phyloP scores from a whole-genome alignment of 2,113 vertebrate species.

The Panthera uncia region DNA sequence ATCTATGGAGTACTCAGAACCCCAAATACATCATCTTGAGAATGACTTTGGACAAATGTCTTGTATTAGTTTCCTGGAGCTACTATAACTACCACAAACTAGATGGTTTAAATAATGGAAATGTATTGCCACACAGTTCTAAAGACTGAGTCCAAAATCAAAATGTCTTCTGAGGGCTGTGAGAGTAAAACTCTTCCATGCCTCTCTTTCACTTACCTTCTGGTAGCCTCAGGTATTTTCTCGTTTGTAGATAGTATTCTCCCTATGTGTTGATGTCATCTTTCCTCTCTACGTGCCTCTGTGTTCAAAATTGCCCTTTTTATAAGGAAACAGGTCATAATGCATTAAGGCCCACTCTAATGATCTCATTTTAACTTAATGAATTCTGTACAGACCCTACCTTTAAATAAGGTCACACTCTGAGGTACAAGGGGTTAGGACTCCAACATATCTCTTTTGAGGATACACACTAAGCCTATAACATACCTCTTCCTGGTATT shows the following conservation, averaged over 20 bases:
- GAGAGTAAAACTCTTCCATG: background rate
- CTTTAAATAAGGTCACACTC: background rate
- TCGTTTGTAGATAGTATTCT: background rate
- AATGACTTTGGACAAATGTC: background rate
- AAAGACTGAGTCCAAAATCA: background rate
- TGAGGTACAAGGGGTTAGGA: background rate
- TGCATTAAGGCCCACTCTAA: background rate
- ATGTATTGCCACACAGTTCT: background rate
- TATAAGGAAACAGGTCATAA: background rate
- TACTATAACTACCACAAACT: background rate
- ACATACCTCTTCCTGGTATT: background rate
- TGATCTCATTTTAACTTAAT: background rate
- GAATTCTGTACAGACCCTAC: background rate
- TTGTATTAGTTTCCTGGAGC: background rate
- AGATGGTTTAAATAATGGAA: background rate
- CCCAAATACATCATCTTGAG: background rate
- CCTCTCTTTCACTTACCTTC: background rate
- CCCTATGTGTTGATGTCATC: background rate
- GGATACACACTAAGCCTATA: background rate
- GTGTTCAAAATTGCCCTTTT: background rate
- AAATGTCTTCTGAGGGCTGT: background rate
- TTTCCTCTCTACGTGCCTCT: background rate
- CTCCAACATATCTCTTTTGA: background rate
- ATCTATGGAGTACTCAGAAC: background rate
- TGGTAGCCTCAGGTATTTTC: background rate